Evolutionary conservation across 2,888 invertebrate species (phyloP).

Genomic region (Stenoptilia bipunctidactyla): DNA sequence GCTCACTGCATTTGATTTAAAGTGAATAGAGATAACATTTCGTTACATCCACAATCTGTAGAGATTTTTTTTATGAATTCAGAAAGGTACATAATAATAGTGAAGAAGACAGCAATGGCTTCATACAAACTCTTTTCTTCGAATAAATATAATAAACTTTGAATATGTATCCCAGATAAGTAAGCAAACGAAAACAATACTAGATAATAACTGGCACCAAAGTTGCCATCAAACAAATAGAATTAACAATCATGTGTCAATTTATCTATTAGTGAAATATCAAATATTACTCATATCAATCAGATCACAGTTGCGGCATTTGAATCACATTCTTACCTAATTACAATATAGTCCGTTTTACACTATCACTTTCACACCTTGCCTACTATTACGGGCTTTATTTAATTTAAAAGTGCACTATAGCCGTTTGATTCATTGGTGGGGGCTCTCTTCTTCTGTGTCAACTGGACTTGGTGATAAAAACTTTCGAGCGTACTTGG

Average conservation of each 20-base stretch:
- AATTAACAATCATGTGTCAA: slow-evolving; percentile 40
- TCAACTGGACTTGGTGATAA: slow-evolving; percentile 89
- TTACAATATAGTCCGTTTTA: slow-evolving; percentile 66
- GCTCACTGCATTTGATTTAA: no score
- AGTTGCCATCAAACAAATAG: slow-evolving; percentile 25
- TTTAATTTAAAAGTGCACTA: slow-evolving; percentile 35
- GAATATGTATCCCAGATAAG: background rate
- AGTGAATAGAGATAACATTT: no score
- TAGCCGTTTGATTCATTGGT: slow-evolving; percentile 63
- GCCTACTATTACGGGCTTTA: slow-evolving; percentile 40
- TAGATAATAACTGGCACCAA: no score
- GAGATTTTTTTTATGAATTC: no score
- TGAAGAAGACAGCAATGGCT: no score
- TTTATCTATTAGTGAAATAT: slow-evolving; percentile 26
- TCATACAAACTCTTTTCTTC: no score
- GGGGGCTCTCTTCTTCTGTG: slow-evolving; percentile 85
- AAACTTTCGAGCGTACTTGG: slow-evolving; percentile 91
- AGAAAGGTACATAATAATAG: no score
- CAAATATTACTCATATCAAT: slow-evolving; percentile 72
- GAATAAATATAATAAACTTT: background rate
- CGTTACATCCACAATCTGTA: no score
- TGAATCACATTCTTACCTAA: slow-evolving; percentile 71
- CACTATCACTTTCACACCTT: slow-evolving; percentile 43
- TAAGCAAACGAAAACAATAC: background rate
- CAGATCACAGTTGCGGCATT: slow-evolving; percentile 73